Base-by-base conservation (phyloP, 2,797 vertebrate genomes). In the Mallotus villosus region DNA sequence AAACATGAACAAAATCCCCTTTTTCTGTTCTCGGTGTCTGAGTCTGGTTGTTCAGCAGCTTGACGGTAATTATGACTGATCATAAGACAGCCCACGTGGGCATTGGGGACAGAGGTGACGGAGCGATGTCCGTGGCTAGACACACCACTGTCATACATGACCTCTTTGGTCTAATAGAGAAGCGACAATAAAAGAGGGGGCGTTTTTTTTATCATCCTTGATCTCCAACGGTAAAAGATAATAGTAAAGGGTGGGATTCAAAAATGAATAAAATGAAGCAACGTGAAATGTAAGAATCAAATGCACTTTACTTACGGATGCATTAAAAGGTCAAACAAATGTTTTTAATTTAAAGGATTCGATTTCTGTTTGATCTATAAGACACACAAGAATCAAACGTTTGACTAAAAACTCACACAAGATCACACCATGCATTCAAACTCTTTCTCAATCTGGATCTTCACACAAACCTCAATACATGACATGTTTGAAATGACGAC, bases 361-460 rank as follows among this genome's bases (percentile, higher is more conserved):
- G 22, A 53, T 14, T 67, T 12, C 60, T 37, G 29, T 27, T 84
- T 91, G 85, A 86, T 85, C 25, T 84, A 68, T 84, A 68, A 79
- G 72, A 61, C 81, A 78, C 53, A 67, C 73, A 79, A 80, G 59
- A 81, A 68, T 63, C 72, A 78, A 76, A 59, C 4, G 32, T 32
- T 71, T 59, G 29, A 22, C 8, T 72, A 80, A 83, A 55, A 85
- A 73, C 55, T 27, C 68, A 65, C 68, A 65, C 74, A 14, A 17
- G 32, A 70, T 73, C 85, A 89, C 75, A 81, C 80, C 87, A 89
- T 90, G 88, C 88, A 80, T 82, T 84, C 75, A 81, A 49, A 85
- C 76, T 14, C 72, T 73, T 21, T 72, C 37, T 67, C 24, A 25
- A 49, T 34, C 63, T 58, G 11, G 58, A 65, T 71, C 72, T 74